Percentiles rank a stretch among this genome's conserved stretches.
Conservation (phyloP, 2,888 invertebrate genomes). For the Eumerus sabulonum region DNA sequence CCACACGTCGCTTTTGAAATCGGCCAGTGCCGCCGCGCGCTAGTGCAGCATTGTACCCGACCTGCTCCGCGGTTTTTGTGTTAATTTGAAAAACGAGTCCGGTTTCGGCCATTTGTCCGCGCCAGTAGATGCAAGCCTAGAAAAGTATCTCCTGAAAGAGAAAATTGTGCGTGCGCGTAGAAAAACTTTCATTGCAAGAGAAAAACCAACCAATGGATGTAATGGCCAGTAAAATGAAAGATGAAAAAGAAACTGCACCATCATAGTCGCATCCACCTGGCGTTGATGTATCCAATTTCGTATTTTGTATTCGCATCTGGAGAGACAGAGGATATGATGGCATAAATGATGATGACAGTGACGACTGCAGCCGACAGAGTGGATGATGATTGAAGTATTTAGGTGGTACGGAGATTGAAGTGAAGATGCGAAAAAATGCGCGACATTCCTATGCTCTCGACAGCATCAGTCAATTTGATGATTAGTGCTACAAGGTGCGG, state of each 20-base stretch:
- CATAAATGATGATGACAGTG: slow-evolving; percentile 58
- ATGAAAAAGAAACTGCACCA: slow-evolving; percentile 28
- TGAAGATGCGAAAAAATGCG: slow-evolving; percentile 59
- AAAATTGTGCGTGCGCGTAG: slow-evolving; percentile 51
- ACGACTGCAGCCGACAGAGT: slow-evolving; percentile 32
- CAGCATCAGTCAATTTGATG: slow-evolving; percentile 9
- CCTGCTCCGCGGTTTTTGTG: slow-evolving; percentile 46
- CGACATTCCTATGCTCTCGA: slow-evolving; percentile 54
- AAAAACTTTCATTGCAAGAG: slow-evolving; percentile 49
- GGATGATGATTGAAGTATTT: slow-evolving; percentile 68
- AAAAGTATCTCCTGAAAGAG: slow-evolving; percentile 55
- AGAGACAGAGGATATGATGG: slow-evolving; percentile 36
- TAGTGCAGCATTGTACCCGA: slow-evolving; percentile 4
- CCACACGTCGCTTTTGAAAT: slow-evolving; percentile 30
- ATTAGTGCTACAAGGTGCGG: slow-evolving; percentile 43
- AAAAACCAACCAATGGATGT: slow-evolving; percentile 23
- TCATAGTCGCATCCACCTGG: slow-evolving; percentile 10
- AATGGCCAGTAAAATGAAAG: slow-evolving; percentile 5
- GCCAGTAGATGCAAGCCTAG: not conserved
- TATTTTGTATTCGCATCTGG: not conserved
- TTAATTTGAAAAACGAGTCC: slow-evolving; percentile 66
- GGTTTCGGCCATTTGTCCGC: slow-evolving; percentile 46
- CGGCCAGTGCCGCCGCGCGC: slow-evolving; percentile 23
- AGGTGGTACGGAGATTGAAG: slow-evolving; percentile 61
- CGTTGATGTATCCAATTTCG: slow-evolving; percentile 26